These are phyloP conservation scores for Tipula helvola DNA, from an alignment of 2,888 invertebrate genomes.

Conservation along the genomic window DNA sequence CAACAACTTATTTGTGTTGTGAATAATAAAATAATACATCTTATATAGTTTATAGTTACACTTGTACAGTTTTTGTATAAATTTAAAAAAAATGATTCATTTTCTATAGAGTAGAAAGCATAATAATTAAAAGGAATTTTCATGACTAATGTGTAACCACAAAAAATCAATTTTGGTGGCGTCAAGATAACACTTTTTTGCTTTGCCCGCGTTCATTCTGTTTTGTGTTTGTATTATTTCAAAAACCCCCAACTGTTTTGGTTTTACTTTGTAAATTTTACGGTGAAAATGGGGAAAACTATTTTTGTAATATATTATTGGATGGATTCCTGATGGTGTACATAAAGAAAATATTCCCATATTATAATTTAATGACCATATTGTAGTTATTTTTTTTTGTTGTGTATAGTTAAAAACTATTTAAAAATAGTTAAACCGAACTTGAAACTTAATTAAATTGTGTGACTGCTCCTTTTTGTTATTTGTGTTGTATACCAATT, in stretches of 20 bases:
- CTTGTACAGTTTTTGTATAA: background rate
- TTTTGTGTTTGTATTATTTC: background rate
- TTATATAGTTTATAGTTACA: background rate
- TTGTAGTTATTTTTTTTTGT: background rate
- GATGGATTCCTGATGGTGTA: background rate
- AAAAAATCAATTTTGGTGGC: background rate
- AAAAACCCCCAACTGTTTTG: background rate
- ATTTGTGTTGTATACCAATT: background rate
- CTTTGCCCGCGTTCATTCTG: background rate
- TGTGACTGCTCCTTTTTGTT: background rate
- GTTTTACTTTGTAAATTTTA: background rate
- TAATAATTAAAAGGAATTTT: background rate
- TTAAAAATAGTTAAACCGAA: background rate
- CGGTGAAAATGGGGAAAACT: background rate
- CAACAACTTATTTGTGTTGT: background rate
- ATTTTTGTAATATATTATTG: background rate
- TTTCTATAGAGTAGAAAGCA: background rate
- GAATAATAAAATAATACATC: background rate
- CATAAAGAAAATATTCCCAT: background rate
- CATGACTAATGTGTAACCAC: conserved; percentile 4
- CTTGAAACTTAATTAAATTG: background rate
- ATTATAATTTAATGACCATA: background rate
- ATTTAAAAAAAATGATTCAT: background rate
- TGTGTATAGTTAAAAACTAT: background rate
- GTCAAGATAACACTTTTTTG: background rate